Evolutionary conservation across 1,140 invertebrate species (phyloP).

Genomic region (Ips typographus): DNA sequence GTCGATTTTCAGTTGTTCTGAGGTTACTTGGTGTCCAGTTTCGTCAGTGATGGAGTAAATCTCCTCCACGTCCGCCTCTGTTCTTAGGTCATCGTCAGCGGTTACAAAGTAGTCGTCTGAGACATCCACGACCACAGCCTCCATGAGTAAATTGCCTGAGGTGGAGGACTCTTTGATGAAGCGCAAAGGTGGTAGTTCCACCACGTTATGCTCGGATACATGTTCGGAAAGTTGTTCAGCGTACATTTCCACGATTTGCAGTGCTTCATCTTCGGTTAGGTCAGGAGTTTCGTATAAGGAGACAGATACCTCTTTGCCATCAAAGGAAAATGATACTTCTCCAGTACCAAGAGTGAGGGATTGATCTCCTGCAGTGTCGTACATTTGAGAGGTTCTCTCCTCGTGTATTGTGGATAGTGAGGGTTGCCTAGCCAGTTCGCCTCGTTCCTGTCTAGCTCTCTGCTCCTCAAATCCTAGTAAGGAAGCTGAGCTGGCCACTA

Average conservation of each 20-base stretch:
- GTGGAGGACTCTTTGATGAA: constrained; percentile 87
- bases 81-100: constrained; percentile 76
- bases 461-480: constrained; percentile 82
- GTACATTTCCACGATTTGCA: constrained; percentile 92
- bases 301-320: constrained; percentile 88
- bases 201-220: constrained; percentile 80
- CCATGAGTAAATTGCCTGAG: constrained; percentile 83
- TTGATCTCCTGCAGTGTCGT: constrained; percentile 77
- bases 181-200: constrained; percentile 83
- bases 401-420: constrained; percentile 88
- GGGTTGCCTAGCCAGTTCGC: constrained; percentile 68
- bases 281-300: constrained; percentile 90
- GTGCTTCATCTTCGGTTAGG: constrained; percentile 85
- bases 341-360: constrained; percentile 72
- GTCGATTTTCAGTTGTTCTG: constrained; percentile 51
- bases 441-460: constrained; percentile 55
- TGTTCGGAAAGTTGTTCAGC: constrained; percentile 88
- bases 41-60: constrained; percentile 75
- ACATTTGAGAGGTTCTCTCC: constrained; percentile 84
- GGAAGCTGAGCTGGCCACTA: constrained; percentile 83
- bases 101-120: constrained; percentile 76
- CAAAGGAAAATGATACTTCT: constrained; percentile 86
- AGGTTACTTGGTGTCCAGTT: constrained; percentile 49
- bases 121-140: constrained; percentile 90
- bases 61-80: constrained; percentile 83